Base-by-base conservation (phyloP, 2,888 invertebrate species). In the Cataglyphis albicans region DNA sequence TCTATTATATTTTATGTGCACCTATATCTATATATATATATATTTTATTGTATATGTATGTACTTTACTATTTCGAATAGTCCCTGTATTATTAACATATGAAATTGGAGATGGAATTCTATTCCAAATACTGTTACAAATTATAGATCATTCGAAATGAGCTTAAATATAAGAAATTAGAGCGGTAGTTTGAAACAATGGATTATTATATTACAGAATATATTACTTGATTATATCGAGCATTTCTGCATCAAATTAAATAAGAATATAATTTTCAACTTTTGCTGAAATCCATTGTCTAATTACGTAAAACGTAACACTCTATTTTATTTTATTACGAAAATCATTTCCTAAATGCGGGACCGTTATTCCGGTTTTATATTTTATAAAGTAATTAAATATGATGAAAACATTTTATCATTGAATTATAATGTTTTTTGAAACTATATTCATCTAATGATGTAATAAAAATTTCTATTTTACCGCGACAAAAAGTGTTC, bases 361-460 rank as follows among this genome's bases (percentile, higher is more conserved):
- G 52, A n/a, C 52, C 52, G 59, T 80, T 70, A 72, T 35, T 59
- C 12, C 12, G 78, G 35, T 80, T 70, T 70, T 80, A 44, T 32
- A 70, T 78, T 70, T 78, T 70, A 68, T 32, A 70, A 70, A 59
- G 72, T 35, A 59, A 59, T 70, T 59, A 70, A 80, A n/a, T 80
- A 35, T 70, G 59, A 70, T 70, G 44, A 80, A 70, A 70, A 70
- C 35, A 59, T 80, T 80, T 70, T 80, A 70, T 61, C 78, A 80
- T 70, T 59, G 35, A 59, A 59, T 70, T 59, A 44, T 41, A 35
- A 21, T 29, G n/a, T 7, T 35, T 59, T 44, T 7, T 44, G 41
- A 25, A 57, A 57, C 38, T 41, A 38, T 41, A 67, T 67, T 67
- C 67, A 52, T n/a, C 41, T 38, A 9, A 12, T 2, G 2, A n/a